phyloP scores from a whole-genome alignment of 2,888 invertebrate genomes.

The Drosophila longiperda region DNA sequence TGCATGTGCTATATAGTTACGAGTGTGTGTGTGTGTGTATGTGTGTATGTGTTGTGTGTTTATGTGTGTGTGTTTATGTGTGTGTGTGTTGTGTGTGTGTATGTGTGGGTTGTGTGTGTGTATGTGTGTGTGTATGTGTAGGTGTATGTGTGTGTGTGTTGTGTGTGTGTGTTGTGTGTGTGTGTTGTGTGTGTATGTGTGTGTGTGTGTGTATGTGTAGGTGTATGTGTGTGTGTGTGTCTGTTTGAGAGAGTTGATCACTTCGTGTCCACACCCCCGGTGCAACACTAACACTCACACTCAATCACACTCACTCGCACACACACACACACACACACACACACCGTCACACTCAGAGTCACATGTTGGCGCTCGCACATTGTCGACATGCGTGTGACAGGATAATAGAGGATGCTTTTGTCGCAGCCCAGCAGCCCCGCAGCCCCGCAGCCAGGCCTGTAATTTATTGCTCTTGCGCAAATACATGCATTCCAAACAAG shows the following conservation, averaged over 20 bases:
- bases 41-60: constrained; percentile 4
- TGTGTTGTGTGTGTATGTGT: constrained; percentile 1
- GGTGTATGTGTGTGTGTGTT: background rate
- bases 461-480: constrained; percentile 45
- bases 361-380: constrained; percentile 34
- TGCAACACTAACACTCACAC: constrained; percentile 5
- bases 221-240: background rate
- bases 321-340: background rate
- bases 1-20: constrained; percentile 10
- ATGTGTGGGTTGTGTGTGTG: background rate
- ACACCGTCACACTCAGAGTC: background rate
- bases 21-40: background rate
- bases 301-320: background rate
- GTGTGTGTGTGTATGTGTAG: constrained; percentile 1
- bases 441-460: constrained; percentile 18
- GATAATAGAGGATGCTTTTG: constrained; percentile 68
- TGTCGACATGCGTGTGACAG: constrained; percentile 65
- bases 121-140: background rate
- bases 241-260: constrained; percentile 33
- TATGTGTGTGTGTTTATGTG: constrained; percentile 1
- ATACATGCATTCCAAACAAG: constrained; percentile 45
- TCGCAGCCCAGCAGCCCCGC: constrained; percentile 29
- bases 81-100: constrained; percentile 3
- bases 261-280: constrained; percentile 23
- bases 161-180: constrained; percentile 3